Evolutionary conservation across 1,140 invertebrate species (phyloP).

Genomic region (Araneus ventricosus): DNA sequence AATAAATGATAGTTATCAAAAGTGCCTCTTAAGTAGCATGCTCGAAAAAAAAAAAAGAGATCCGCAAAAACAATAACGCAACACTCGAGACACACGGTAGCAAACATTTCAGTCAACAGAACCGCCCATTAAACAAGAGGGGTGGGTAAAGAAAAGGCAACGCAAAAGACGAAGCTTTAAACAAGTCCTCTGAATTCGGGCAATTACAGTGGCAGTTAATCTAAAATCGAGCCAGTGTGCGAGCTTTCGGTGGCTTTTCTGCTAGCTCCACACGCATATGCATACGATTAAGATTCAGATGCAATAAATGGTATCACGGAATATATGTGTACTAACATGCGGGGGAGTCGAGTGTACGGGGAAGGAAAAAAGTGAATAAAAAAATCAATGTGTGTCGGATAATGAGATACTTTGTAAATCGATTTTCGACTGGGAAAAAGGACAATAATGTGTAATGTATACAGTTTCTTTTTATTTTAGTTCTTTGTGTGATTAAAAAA

Average conservation of each 20-base stretch:
- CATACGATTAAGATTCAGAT: slow-evolving; percentile 64
- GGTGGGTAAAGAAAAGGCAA: neutral
- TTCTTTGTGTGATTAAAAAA: slow-evolving; percentile 64
- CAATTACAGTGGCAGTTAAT: slow-evolving; percentile 34
- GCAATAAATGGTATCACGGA: slow-evolving; percentile 57
- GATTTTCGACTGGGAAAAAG: slow-evolving; percentile 58
- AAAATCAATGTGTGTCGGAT: slow-evolving; percentile 65
- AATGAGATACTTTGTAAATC: slow-evolving; percentile 74
- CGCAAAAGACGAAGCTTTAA: neutral
- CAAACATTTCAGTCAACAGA: neutral
- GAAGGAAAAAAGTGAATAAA: slow-evolving; percentile 28
- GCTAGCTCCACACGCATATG: slow-evolving; percentile 25
- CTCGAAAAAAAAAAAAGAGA: neutral
- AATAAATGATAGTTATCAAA: neutral
- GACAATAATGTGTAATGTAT: slow-evolving; percentile 73
- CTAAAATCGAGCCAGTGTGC: neutral
- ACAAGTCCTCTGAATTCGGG: slow-evolving; percentile 27
- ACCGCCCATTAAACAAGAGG: neutral
- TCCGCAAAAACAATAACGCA: neutral
- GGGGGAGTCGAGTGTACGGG: slow-evolving; percentile 44
- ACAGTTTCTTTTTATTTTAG: slow-evolving; percentile 58
- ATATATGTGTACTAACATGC: slow-evolving; percentile 67
- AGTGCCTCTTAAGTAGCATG: neutral
- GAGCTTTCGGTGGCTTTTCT: slow-evolving; percentile 27
- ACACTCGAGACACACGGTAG: neutral